Conservation (phyloP, 2,113 vertebrate genomes). For the Noturus placidus region DNA sequence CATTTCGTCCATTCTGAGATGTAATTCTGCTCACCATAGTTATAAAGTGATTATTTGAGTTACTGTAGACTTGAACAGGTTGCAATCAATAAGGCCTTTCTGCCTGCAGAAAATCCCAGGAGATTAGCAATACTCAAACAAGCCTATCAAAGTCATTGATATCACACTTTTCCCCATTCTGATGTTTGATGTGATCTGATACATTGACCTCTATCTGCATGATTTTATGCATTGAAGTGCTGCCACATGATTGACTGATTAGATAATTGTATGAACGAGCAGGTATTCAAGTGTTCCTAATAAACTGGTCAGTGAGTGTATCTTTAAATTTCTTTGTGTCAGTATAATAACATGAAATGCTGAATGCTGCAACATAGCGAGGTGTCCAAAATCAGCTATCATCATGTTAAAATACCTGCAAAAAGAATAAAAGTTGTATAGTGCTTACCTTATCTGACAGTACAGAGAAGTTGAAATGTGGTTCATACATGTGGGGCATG, state of each 20-base stretch:
- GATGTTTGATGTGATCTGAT: background rate
- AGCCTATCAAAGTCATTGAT: background rate
- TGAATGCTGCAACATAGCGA: background rate
- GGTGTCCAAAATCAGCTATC: background rate
- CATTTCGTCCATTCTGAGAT: background rate
- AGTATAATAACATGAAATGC: background rate
- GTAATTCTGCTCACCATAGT: background rate
- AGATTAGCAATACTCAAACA: background rate
- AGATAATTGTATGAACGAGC: background rate
- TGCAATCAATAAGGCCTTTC: background rate
- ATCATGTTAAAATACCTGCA: background rate
- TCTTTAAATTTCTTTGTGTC: background rate
- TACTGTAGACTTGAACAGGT: background rate
- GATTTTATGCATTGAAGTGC: background rate
- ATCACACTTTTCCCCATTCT: background rate
- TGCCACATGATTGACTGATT: background rate
- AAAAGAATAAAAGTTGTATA: background rate
- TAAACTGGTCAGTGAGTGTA: background rate
- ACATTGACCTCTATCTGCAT: background rate
- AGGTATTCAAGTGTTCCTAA: background rate
- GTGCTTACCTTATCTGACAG: constrained; percentile 88
- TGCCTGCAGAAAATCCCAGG: background rate
- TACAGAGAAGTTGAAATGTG: constrained; percentile 91
- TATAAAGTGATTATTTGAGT: background rate
- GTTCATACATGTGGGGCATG: constrained; percentile 92